Evolutionary conservation across 2,888 invertebrate genomes (phyloP).

Genomic region (Anorthoa munda): DNA sequence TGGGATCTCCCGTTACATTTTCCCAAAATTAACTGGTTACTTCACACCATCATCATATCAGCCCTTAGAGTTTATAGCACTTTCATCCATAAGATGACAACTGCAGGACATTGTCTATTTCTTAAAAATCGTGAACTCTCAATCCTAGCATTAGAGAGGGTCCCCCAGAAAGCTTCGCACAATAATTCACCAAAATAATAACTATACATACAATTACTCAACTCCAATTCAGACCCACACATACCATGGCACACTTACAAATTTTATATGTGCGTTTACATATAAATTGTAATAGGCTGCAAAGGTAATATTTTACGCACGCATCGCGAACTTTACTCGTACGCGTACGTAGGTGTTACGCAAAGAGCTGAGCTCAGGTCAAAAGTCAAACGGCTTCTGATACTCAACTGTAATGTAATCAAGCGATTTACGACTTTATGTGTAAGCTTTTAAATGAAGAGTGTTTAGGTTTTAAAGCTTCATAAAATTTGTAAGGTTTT

Average conservation of each 20-base stretch:
- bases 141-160: neutral
- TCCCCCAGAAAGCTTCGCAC: neutral
- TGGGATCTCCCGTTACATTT: neutral
- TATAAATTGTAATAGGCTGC: conserved; percentile 32
- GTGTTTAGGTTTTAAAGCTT: conserved; percentile 1
- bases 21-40: neutral
- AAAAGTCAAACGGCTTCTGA: conserved; percentile 53
- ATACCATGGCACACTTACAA: conserved; percentile 15
- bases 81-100: neutral
- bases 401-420: conserved; percentile 29
- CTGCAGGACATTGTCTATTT: neutral
- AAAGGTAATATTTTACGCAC: conserved; percentile 48
- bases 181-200: conserved; percentile 13
- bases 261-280: too few species aligned
- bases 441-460: conserved; percentile 1
- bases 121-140: neutral
- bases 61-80: too few species aligned
- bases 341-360: conserved; percentile 30
- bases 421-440: conserved; percentile 29
- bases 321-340: conserved; percentile 17
- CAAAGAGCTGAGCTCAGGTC: conserved; percentile 50
- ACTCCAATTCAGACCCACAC: neutral
- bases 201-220: conserved; percentile 15
- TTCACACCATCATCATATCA: neutral
- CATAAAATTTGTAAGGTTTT: neutral